A percentile compares a stretch with the other conserved stretches of the same genome.
phyloP scores from a whole-genome alignment of 2,888 invertebrate genomes.

The Drosophila maculinotata region DNA sequence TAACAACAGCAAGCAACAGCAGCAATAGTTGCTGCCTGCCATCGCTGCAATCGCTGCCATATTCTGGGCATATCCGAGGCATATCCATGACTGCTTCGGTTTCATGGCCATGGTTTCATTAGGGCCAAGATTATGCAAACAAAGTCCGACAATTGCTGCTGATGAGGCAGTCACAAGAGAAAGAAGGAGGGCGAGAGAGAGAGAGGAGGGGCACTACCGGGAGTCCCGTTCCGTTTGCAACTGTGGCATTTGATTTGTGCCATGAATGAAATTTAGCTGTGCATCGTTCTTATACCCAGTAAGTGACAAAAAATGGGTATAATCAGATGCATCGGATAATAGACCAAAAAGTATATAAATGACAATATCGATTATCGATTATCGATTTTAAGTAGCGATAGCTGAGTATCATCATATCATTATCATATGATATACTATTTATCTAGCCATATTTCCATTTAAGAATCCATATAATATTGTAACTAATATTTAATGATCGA shows the following conservation, averaged over 20 bases:
- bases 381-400: too few relatives aligned
- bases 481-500: too few relatives aligned
- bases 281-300: slow-evolving; percentile 26
- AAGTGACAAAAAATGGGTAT: neutral
- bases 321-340: too few relatives aligned
- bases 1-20: slow-evolving; percentile 26
- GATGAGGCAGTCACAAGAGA: slow-evolving; percentile 48
- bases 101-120: slow-evolving; percentile 81
- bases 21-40: slow-evolving; percentile 34
- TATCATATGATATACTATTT: too few relatives aligned
- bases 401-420: too few relatives aligned
- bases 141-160: slow-evolving; percentile 67
- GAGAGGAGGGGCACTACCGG: neutral
- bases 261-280: slow-evolving; percentile 67
- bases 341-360: too few relatives aligned
- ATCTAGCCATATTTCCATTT: too few relatives aligned
- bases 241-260: slow-evolving; percentile 58
- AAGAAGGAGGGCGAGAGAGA: too few relatives aligned
- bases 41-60: slow-evolving; percentile 28
- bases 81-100: slow-evolving; percentile 55
- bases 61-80: slow-evolving; percentile 44
- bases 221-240: slow-evolving; percentile 28
- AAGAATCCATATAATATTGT: too few relatives aligned
- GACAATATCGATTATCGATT: too few relatives aligned
- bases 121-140: slow-evolving; percentile 83